Base-by-base conservation (phyloP, 1,140 invertebrate genomes). In the Pseudomyrmex pallidus region DNA sequence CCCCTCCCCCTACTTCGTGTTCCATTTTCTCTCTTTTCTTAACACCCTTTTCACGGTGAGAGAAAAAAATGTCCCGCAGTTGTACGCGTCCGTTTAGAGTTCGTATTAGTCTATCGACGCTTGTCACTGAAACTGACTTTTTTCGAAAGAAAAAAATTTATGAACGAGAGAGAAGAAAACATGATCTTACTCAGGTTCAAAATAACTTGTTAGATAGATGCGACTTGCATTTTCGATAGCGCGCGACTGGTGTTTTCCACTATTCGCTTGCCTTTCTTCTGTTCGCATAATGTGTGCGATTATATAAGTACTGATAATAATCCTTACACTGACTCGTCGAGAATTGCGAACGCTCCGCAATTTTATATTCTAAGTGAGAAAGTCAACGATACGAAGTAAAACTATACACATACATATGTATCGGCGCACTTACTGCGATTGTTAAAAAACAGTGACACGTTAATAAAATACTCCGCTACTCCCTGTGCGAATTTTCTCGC, bases 111-210 rank as follows among this genome's bases (percentile, higher is more conserved):
- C 20, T 13, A 25, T 25, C 2, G 13, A 13, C 50, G 50, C 13
- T 59, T 59, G 9, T 48, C 5, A 67, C 1, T 5, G 22, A 25
- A 20, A 3, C 20, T 13, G 8, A 15, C 9, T 7, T 70, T 7
- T 1, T 25, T 85, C 25, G 48, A 20, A 3, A 83, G 17, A 17
- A 70, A 52, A 52, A 70, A 73, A 83, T 35, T 15, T 76, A 80
- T 20, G 72, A 46, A 61, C 82, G 46, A 61, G 57, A 72, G 59
- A 56, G 2, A n/a, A 10, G 50, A 78, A 76, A 76, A 73, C 68
- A 83, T 74, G 52, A 73, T 83, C 80, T 83, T 73, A 85, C 67
- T 86, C 82, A 87, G 66, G 64, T 85, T 9, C 35, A 62, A 88
- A 70, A 57, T 66, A 87, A 68, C 56, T 7, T 87, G 59, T 56